Evolutionary conservation across 2,113 vertebrate genomes (phyloP), one percentile per base, ranked within the genome.

Genomic region (Austrofundulus limnaeus): DNA sequence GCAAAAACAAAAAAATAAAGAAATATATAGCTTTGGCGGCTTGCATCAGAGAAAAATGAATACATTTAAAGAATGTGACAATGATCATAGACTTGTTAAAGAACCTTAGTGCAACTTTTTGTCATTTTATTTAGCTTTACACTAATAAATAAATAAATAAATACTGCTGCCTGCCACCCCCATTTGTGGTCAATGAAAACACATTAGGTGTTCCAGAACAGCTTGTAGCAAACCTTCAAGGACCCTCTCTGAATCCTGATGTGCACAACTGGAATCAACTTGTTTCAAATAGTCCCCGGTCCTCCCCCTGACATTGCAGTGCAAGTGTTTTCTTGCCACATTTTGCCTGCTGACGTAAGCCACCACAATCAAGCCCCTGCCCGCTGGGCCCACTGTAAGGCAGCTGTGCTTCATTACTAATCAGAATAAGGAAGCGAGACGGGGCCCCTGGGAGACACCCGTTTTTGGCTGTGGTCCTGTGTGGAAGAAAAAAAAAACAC

Each of bases 361-460:
- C 5, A 59, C 72, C 51, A 66, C 84, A 86, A 85, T 85, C 81
- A 83, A 71, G 64, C 25, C 66, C 38, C 60, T 28, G 60, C 82
- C 72, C 78, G 82, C 82, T 87, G 78, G 70, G 80, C 47, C 66
- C 73, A 75, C 79, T 80, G 47, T 31, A 72, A 57, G 60, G 70
- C 82, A 87, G 80, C 84, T 78, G 84, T 59, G 70, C 65, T 75
- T 85, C 81, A 82, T 88, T 83, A 82, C 78, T 72, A 87, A 86
- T 89, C 82, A 85, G 65, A 70, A 45, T 50, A 72, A 84, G 49
- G 52, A 41, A 71, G 11, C 4, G 68, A 64, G 75, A 71, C 34
- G 7, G 21, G 63, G 56, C 62, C 70, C 50, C 55, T 65, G 70
- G 66, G 77, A 75, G 61, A 76, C 65, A 55, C 25, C 53, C 31